These are phyloP conservation scores for Struthio camelus DNA, from an alignment of 2,113 vertebrate species.

Conservation along the genomic window DNA sequence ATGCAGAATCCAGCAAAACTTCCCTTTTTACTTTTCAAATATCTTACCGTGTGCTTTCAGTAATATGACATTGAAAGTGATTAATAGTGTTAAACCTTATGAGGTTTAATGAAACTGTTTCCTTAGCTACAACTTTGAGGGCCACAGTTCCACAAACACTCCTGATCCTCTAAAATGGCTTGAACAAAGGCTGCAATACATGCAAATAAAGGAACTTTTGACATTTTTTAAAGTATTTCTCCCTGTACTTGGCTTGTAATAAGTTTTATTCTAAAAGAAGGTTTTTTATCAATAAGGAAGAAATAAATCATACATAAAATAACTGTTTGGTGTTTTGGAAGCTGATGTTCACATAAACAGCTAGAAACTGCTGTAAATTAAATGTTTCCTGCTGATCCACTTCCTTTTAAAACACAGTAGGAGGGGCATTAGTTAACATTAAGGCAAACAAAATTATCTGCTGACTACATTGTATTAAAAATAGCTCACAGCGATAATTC, in stretches of 20 bases:
- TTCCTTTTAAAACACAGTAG: conserved; percentile 65
- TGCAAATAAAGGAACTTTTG: not conserved
- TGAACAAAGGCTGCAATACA: not conserved
- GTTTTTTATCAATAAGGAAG: conserved; percentile 5
- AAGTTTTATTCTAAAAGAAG: not conserved
- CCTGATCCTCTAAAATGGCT: not conserved
- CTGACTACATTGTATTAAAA: conserved; percentile 57
- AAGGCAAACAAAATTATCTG: conserved; percentile 59
- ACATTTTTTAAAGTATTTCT: not conserved
- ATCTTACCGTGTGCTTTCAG: not conserved
- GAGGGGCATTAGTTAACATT: conserved; percentile 66
- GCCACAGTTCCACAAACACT: not conserved
- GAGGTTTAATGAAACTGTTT: not conserved
- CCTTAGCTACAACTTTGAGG: not conserved
- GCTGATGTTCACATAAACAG: conserved; percentile 48
- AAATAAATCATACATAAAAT: conserved; percentile 45
- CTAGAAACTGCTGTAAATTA: conserved; percentile 61
- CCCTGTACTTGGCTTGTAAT: not conserved
- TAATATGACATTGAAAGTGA: not conserved
- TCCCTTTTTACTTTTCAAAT: not conserved
- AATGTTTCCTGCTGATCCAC: conserved; percentile 57
- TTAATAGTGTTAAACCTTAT: not conserved
- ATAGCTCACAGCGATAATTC: conserved; percentile 27
- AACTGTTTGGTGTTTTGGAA: conserved; percentile 9
- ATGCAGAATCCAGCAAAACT: not conserved